Percentiles rank a stretch among this genome's conserved stretches.
phyloP scores from a whole-genome alignment of 1,140 invertebrate genomes.

The Lethrus apterus region DNA sequence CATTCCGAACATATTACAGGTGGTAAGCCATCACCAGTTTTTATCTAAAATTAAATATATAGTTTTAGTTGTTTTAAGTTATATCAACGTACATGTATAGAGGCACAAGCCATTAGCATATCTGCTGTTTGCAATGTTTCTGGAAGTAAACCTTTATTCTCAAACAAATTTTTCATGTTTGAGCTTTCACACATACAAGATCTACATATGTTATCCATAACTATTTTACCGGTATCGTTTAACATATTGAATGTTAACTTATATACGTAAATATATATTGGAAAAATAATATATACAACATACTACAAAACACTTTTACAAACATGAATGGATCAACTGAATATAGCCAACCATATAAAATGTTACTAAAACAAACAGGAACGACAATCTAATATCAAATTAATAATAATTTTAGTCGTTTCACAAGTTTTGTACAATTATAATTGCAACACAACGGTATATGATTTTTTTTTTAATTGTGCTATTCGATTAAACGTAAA shows the following conservation, averaged over 20 bases:
- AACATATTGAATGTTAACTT: conserved; percentile 24
- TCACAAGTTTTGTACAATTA: too few relatives aligned
- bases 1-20: conserved; percentile 38
- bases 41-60: conserved; percentile 32
- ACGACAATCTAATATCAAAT: too few relatives aligned
- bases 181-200: conserved; percentile 37
- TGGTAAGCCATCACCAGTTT: conserved; percentile 40
- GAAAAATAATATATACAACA: too few relatives aligned
- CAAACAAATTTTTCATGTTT: conserved; percentile 36
- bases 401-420: too few relatives aligned
- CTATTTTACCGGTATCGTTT: conserved; percentile 26
- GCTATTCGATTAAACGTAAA: too few relatives aligned
- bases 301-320: too few relatives aligned
- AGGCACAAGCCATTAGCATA: conserved; percentile 52
- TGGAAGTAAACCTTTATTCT: conserved; percentile 22
- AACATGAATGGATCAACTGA: too few relatives aligned
- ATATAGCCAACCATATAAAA: too few relatives aligned
- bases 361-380: too few relatives aligned
- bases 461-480: too few relatives aligned
- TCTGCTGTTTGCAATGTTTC: conserved; percentile 44
- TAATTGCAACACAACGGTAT: too few relatives aligned
- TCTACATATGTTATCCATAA: conserved; percentile 37
- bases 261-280: too few relatives aligned
- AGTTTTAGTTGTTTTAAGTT: conserved; percentile 3
- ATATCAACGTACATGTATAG: conserved; percentile 43